Conservation (phyloP, 1,140 invertebrate species). For the Drosophila parvula region DNA sequence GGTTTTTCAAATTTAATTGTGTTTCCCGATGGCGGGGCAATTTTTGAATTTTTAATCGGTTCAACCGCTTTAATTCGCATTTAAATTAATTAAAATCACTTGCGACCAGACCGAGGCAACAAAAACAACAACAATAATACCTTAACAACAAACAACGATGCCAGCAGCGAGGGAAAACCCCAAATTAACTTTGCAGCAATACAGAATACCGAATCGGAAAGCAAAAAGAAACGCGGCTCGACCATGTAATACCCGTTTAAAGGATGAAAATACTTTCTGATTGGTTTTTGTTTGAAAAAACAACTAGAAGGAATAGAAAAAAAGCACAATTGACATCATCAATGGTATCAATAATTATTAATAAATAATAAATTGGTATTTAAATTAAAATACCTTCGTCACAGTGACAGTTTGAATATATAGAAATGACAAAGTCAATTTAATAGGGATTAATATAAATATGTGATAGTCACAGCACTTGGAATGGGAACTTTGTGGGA, state of each 20-base stretch:
- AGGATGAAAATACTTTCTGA: neutral
- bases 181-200: slow-evolving; percentile 78
- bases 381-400: neutral
- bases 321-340: neutral
- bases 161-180: slow-evolving; percentile 52
- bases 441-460: neutral
- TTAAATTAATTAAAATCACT: slow-evolving; percentile 83
- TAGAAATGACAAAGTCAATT: neutral
- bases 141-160: slow-evolving; percentile 23
- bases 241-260: neutral
- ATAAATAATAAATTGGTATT: neutral
- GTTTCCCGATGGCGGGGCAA: slow-evolving; percentile 46
- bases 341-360: too few relatives aligned
- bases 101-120: slow-evolving; percentile 58
- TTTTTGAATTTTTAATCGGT: slow-evolving; percentile 78
- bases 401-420: neutral
- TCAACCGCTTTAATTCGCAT: slow-evolving; percentile 78
- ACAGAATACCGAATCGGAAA: slow-evolving; percentile 62
- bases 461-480: too few relatives aligned
- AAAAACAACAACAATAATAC: slow-evolving; percentile 33
- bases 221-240: neutral
- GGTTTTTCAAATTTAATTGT: slow-evolving; percentile 70
- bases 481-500: too few relatives aligned
- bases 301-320: neutral
- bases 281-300: neutral